Evolutionary conservation across 2,888 invertebrate genomes (phyloP).

Genomic region (Axea sp.): DNA sequence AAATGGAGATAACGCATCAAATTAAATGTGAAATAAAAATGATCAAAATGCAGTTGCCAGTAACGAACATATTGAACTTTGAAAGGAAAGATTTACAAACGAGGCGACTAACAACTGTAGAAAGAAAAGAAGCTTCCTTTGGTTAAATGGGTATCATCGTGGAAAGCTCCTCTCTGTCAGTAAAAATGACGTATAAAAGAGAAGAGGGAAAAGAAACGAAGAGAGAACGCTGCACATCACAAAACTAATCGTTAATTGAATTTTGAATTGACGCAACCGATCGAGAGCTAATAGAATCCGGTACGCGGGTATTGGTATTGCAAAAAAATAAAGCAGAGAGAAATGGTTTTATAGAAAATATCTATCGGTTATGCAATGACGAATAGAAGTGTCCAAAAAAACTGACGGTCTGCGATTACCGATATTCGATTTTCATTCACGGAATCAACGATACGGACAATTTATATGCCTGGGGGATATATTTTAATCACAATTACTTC

Average conservation of each 20-base stretch:
- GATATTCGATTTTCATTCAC: slow-evolving; percentile 48
- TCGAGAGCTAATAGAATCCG: slow-evolving; percentile 53
- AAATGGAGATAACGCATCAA: too few relatives aligned
- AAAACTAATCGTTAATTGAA: slow-evolving; percentile 57
- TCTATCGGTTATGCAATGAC: slow-evolving; percentile 41
- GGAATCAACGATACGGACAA: slow-evolving; percentile 6
- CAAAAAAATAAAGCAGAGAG: slow-evolving; percentile 26
- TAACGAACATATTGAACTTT: too few relatives aligned
- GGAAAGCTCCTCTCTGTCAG: slow-evolving; percentile 20
- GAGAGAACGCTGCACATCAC: too few relatives aligned
- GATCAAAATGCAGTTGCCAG: too few relatives aligned
- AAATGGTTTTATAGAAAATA: slow-evolving; percentile 35
- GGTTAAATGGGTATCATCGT: slow-evolving; percentile 16
- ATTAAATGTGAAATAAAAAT: too few relatives aligned
- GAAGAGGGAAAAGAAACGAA: too few relatives aligned
- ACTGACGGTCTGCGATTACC: slow-evolving; percentile 35
- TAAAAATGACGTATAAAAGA: background rate
- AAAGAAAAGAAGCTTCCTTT: slow-evolving; percentile 34
- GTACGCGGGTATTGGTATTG: slow-evolving; percentile 37
- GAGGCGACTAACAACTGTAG: too few relatives aligned
- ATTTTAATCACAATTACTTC: too few relatives aligned
- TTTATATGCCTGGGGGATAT: too few relatives aligned
- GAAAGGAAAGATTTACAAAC: too few relatives aligned
- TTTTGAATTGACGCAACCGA: slow-evolving; percentile 48
- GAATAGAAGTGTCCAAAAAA: slow-evolving; percentile 42